Evolutionary conservation across 2,797 vertebrate species (phyloP).

Genomic region (Sebastes goodei): DNA sequence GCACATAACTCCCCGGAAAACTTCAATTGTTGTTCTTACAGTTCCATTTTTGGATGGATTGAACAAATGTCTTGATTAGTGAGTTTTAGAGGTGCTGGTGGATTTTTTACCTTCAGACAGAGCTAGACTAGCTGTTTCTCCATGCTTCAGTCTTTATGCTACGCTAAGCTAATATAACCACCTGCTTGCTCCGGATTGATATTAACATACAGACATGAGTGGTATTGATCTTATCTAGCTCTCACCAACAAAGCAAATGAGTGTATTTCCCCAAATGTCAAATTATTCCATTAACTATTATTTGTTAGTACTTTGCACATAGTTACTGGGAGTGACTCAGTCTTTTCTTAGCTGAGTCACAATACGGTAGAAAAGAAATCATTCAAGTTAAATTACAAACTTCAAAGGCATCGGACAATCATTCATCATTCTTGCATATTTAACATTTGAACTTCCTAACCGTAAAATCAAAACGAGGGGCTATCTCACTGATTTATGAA

Average conservation of each 20-base stretch:
- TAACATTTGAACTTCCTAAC: not conserved
- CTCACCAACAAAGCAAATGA: not conserved
- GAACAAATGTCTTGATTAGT: not conserved
- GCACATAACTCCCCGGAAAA: not conserved
- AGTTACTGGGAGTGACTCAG: not conserved
- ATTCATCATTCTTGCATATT: not conserved
- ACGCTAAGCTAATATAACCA: not conserved
- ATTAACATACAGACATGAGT: not conserved
- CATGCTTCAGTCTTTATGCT: not conserved
- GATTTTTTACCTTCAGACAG: not conserved
- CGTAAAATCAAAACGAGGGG: not conserved
- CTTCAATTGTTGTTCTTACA: no score
- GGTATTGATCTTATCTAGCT: not conserved
- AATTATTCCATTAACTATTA: not conserved
- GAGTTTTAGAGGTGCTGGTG: not conserved
- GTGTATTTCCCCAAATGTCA: not conserved
- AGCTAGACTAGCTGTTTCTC: not conserved
- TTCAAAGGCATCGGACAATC: not conserved
- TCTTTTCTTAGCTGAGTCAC: not conserved
- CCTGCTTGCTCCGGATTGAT: not conserved
- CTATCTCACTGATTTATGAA: not conserved
- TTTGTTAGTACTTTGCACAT: not conserved
- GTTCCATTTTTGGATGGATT: not conserved
- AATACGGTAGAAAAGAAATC: not conserved
- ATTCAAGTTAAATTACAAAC: not conserved